These are phyloP conservation scores for Lamellibrachia columna DNA, from an alignment of 2,888 invertebrate genomes.

Conservation along the genomic window DNA sequence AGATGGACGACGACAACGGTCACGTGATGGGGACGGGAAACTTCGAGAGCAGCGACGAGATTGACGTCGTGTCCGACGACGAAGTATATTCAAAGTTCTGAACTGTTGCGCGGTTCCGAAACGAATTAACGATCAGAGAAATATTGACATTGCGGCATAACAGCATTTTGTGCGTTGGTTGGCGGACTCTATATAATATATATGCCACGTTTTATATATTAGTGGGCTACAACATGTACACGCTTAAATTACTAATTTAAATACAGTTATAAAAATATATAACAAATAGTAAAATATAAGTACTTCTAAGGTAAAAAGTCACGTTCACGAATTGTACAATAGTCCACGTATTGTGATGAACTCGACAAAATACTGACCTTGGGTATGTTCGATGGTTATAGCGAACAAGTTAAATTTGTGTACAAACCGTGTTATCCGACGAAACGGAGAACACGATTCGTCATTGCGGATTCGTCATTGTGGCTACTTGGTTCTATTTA, in stretches of 20 bases:
- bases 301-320: too few relatives aligned
- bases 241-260: background rate
- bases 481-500: too few relatives aligned
- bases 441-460: too few relatives aligned
- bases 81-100: background rate
- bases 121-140: background rate
- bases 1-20: constrained; percentile 18
- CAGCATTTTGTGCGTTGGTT: too few relatives aligned
- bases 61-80: constrained; percentile 32
- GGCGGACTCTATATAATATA: background rate
- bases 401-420: too few relatives aligned
- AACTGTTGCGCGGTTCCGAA: too few relatives aligned
- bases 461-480: too few relatives aligned
- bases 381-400: too few relatives aligned
- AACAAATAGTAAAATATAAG: background rate
- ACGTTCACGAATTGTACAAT: too few relatives aligned
- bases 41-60: constrained; percentile 27
- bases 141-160: background rate
- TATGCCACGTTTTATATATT: background rate
- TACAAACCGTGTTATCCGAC: too few relatives aligned
- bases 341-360: too few relatives aligned
- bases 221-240: background rate
- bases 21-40: background rate
- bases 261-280: constrained; percentile 8
- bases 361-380: too few relatives aligned